These are phyloP conservation scores for Philaenus spumarius DNA, from an alignment of 1,140 invertebrate genomes.

Conservation along the genomic window DNA sequence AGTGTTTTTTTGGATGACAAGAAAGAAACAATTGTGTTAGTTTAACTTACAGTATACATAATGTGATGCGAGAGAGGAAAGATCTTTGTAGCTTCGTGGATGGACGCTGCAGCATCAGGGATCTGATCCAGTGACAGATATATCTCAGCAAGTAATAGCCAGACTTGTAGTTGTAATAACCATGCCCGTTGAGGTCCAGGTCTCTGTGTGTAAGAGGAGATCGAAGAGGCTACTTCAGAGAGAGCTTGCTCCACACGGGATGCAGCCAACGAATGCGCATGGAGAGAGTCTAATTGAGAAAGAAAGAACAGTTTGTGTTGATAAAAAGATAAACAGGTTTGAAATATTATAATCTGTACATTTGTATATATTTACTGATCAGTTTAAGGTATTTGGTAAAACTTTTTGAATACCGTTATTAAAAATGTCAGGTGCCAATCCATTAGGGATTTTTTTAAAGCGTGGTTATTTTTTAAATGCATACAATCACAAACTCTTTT, in stretches of 20 bases:
- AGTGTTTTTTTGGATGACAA: too few species aligned
- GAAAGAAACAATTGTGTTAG: not conserved
- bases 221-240: constrained; percentile 82
- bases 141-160: constrained; percentile 81
- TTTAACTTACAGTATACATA: constrained; percentile 71
- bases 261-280: constrained; percentile 76
- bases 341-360: too few species aligned
- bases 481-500: too few species aligned
- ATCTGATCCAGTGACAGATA: constrained; percentile 74
- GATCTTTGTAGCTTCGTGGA: constrained; percentile 80
- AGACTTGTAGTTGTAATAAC: constrained; percentile 74
- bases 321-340: too few species aligned
- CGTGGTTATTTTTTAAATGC: too few species aligned
- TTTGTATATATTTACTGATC: too few species aligned
- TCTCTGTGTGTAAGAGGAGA: constrained; percentile 64
- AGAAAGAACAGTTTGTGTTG: not conserved
- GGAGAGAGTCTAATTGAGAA: constrained; percentile 65
- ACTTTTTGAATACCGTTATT: too few species aligned
- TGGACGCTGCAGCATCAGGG: constrained; percentile 73
- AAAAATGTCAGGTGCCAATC: too few species aligned
- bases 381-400: too few species aligned
- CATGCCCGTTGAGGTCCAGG: constrained; percentile 69
- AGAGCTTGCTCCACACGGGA: constrained; percentile 82
- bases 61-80: constrained; percentile 88
- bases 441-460: too few species aligned